phyloP scores from a whole-genome alignment of 2,113 vertebrate genomes.

The Ploceus nigricollis region DNA sequence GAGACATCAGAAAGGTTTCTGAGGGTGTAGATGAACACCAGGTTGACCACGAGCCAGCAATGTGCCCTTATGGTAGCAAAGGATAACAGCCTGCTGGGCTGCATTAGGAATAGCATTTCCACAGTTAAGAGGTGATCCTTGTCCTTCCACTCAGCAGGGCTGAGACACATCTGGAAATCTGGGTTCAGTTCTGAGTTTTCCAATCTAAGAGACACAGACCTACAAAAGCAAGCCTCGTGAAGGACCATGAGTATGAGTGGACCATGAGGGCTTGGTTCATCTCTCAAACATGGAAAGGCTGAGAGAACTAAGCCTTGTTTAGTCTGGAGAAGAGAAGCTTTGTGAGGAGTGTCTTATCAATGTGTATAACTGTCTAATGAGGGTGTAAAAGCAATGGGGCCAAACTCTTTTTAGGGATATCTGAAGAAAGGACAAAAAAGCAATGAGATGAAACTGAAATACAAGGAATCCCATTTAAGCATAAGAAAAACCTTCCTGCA shows the following conservation, averaged over 20 bases:
- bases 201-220: not conserved
- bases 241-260: not conserved
- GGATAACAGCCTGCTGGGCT: not conserved
- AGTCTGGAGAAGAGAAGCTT: not conserved
- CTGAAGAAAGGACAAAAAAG: not conserved
- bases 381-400: not conserved
- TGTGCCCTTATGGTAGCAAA: not conserved
- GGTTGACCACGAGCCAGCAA: not conserved
- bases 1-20: not conserved
- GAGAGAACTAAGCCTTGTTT: not conserved
- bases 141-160: not conserved
- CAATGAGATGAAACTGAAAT: not conserved
- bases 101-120: not conserved
- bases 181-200: not conserved
- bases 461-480: not conserved
- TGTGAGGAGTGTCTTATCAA: not conserved
- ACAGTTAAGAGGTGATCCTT: not conserved
- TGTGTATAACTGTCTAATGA: not conserved
- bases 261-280: not conserved
- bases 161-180: not conserved
- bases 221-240: not conserved
- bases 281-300: not conserved
- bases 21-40: not conserved
- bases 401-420: not conserved
- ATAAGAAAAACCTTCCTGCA: not conserved